Percentiles rank a stretch among this genome's conserved stretches.
Conservation (phyloP, 1,140 invertebrate species). For the Wasmannia auropunctata region DNA sequence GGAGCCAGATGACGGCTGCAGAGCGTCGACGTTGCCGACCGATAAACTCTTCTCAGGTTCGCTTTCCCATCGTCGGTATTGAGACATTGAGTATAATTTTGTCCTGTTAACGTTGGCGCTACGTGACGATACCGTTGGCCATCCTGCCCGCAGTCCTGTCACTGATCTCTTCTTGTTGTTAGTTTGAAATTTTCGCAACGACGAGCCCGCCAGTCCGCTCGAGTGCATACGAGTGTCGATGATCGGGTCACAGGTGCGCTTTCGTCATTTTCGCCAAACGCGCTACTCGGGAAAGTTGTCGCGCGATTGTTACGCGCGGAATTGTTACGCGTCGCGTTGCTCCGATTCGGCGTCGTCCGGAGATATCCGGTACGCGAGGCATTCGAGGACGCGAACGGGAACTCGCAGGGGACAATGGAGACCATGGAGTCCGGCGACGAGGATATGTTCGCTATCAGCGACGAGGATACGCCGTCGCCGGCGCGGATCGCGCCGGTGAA, state of each 20-base stretch:
- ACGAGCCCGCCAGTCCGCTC: background rate
- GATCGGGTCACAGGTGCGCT: too few relatives aligned
- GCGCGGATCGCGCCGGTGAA: slow-evolving; percentile 51
- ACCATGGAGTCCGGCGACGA: slow-evolving; percentile 68
- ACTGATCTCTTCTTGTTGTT: too few relatives aligned
- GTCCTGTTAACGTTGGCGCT: too few relatives aligned
- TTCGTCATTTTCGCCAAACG: too few relatives aligned
- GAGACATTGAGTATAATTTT: too few relatives aligned
- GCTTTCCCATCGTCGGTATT: too few relatives aligned
- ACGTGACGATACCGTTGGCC: background rate
- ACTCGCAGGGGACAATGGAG: background rate
- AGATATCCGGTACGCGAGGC: too few relatives aligned
- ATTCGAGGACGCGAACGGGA: background rate
- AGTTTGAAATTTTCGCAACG: slow-evolving; percentile 9
- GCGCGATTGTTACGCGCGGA: too few relatives aligned
- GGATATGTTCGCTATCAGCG: slow-evolving; percentile 66
- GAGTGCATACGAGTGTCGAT: too few relatives aligned
- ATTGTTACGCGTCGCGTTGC: background rate
- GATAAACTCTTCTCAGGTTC: background rate
- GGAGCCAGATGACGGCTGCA: background rate
- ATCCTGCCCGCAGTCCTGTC: too few relatives aligned
- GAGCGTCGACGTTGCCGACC: background rate
- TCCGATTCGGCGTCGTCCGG: background rate
- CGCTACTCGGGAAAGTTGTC: background rate
- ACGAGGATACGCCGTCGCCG: slow-evolving; percentile 63